Percentiles rank a stretch among this genome's conserved stretches.
Conservation (phyloP, 2,797 vertebrate species). For the Geranospiza caerulescens region DNA sequence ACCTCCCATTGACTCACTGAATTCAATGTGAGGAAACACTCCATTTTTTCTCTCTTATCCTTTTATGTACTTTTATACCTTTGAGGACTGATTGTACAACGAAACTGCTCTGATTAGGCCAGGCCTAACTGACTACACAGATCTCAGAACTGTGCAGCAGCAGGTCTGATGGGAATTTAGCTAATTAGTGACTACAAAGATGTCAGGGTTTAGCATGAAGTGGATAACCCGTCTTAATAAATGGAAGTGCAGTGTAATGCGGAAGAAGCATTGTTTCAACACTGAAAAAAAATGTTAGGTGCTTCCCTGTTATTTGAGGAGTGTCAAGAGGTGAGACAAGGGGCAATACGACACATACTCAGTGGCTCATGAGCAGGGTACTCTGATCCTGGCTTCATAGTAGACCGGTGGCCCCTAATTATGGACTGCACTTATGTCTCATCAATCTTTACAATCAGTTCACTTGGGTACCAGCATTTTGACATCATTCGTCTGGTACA, state of each 20-base stretch:
- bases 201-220: constrained; percentile 5
- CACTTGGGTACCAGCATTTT: not conserved
- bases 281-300: not conserved
- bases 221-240: not conserved
- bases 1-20: not conserved
- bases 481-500: not conserved
- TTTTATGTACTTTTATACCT: not conserved
- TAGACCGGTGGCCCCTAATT: not conserved
- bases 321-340: not conserved
- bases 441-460: not conserved
- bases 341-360: not conserved
- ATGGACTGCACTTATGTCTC: not conserved
- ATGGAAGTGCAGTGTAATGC: not conserved
- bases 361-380: not conserved
- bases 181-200: constrained; percentile 14
- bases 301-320: not conserved
- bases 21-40: not conserved
- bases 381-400: not conserved
- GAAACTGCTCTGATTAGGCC: not conserved
- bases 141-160: not conserved
- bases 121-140: not conserved
- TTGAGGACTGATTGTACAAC: not conserved
- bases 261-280: not conserved
- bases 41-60: not conserved
- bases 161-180: not conserved